Evolutionary conservation across 2,797 vertebrate genomes (phyloP), one percentile per base, ranked within the genome.

Genomic region (Helostoma temminkii): DNA sequence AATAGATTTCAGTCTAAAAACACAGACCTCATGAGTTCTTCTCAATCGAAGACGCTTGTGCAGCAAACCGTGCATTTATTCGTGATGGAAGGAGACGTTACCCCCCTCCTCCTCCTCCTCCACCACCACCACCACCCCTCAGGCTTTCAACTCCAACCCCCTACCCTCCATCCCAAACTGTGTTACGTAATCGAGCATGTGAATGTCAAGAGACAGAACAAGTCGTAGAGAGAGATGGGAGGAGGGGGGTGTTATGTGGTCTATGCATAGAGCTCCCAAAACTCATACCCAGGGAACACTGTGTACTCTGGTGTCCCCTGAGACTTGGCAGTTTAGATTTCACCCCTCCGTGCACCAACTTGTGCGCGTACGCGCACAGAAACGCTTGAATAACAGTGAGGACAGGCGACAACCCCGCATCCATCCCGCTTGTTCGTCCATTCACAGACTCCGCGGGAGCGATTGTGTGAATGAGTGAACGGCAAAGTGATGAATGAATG

Each of bases 101-200:
- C 32, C 14, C 59, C 19, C 37, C 66, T 21, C 54, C 74, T n/a
- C n/a, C n/a, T n/a, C n/a, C n/a, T n/a, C n/a, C 54, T 22, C 32
- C 32, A 37, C 14, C 30, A 32, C 2, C 25, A 9, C 22, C 8
- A 15, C 42, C 37, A 16, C 62, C 21, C 36, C 66, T 24, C 54
- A 72, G 39, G 41, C 78, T 67, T 74, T 73, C 58, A 80, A 56
- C 66, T 34, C 49, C 15, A 41, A 16, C 46, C 22, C 30, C 22
- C 16, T 4, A 19, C 43, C 41, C 12, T 15, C 42, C 24, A 18
- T 19, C 53, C 30, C 60, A 68, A 62, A 66, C 55, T 22, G 28
- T 58, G 85, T 94, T 93, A 93, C 77, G 89, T 92, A 92, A 94
- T 88, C 69, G 76, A 77, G 78, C 87, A 91, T 89, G 91, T 91